Conservation (phyloP, 2,888 invertebrate species). For the Pedicia rivosa region DNA sequence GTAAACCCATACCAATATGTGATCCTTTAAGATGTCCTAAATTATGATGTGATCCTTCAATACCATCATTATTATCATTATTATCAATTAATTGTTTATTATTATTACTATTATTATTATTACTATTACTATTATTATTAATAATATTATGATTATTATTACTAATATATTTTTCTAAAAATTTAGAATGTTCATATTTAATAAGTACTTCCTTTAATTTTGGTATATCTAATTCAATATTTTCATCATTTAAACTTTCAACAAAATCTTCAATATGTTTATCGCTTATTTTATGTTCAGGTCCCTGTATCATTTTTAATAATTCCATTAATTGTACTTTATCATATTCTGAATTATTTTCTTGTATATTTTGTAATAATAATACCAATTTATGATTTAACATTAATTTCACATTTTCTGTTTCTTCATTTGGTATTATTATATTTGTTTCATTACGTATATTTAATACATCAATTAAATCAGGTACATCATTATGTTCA, state of each 20-base stretch:
- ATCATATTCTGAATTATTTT: conserved; percentile 21
- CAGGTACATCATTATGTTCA: conserved; percentile 24
- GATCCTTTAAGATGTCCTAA: conserved; percentile 17
- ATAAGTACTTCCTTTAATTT: conserved; percentile 21
- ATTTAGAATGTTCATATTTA: conserved; percentile 18
- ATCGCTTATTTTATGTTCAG: conserved; percentile 19
- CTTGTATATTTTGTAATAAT: conserved; percentile 14
- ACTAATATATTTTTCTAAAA: conserved; percentile 10
- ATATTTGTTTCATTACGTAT: conserved; percentile 12
- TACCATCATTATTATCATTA: conserved; percentile 12
- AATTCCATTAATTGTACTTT: conserved; percentile 20
- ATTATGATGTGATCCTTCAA: conserved; percentile 20
- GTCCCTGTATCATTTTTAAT: conserved; percentile 20
- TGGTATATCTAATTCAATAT: conserved; percentile 22
- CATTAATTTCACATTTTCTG: conserved; percentile 16
- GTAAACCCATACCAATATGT: conserved; percentile 22
- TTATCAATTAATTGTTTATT: conserved; percentile 2
- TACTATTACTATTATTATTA: conserved; percentile 13
- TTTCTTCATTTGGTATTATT: conserved; percentile 5
- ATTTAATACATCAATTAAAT: conserved; percentile 22
- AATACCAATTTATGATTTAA: conserved; percentile 13
- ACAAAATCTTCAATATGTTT: conserved; percentile 25
- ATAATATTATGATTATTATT: too few relatives aligned
- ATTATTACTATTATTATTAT: conserved; percentile 16
- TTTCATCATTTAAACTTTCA: conserved; percentile 22